Evolutionary conservation across 2,888 invertebrate genomes (phyloP), one percentile per base, ranked within the genome.

Genomic region (Mesorhabditis sp.): DNA sequence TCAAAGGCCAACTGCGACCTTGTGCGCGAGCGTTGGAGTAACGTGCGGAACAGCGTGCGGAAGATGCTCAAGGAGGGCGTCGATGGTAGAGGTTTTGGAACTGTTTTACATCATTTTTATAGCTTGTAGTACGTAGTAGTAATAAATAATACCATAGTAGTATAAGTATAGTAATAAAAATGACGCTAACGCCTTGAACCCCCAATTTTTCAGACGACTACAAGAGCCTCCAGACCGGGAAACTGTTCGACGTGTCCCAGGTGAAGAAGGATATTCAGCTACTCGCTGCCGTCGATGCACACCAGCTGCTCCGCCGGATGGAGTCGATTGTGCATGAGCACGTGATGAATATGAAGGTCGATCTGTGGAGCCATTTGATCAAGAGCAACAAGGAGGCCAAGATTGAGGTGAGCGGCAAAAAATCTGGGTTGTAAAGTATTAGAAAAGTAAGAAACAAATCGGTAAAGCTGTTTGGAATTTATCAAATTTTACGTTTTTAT

Each of bases 261-360:
- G 58, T 50, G 58, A 50, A 50, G 58, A 10, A 50, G n/a, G 58
- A 50, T 50, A 50, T 50, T 50, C 10, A 50, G n/a, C 58, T 50
- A n/a, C 58, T 50, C 10, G 58, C 58, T 2, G 10, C 7, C 7
- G 58, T 50, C 10, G 58, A 50, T 50, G 58, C 58, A 13, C 58
- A 50, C n/a, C 58, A 50, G 58, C 58, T 50, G 7, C 58, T 50
- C 7, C 58, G 58, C 58, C 58, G 58, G n/a, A 50, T 50, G 58
- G 58, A 50, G 58, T 50, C 58, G 1, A 50, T 50, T 2, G 58
- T 50, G 58, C 58, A 50, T n/a, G 58, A 50, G 58, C 58, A 50
- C n/a, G 58, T 50, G 58, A 50, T 50, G 58, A n/a, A 10, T 10
- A 50, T 50, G 58, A 50, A 50, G n/a, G 58, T 50, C 58, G 58